Conservation (phyloP, 2,888 invertebrate genomes). For the Calameuta pallipes region DNA sequence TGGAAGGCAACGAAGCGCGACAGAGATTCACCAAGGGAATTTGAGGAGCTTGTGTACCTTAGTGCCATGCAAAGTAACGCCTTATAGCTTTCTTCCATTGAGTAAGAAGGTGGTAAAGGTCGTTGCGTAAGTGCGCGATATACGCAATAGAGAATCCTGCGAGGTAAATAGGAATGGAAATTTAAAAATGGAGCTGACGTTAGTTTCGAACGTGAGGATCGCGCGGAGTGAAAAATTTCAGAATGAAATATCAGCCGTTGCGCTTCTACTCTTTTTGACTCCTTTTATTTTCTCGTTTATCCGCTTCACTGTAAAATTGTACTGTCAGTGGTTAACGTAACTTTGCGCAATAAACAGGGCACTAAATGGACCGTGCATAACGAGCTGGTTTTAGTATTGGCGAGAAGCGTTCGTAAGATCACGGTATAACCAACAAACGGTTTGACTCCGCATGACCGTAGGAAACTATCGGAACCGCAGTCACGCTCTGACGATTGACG, state of each 20-base stretch:
- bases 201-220: background rate
- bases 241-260: background rate
- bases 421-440: constrained; percentile 31
- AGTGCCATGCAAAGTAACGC: background rate
- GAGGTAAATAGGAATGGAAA: background rate
- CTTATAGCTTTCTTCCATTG: background rate
- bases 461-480: constrained; percentile 24
- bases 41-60: background rate
- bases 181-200: background rate
- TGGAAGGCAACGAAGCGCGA: constrained; percentile 48
- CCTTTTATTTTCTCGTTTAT: background rate
- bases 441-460: constrained; percentile 20
- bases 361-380: constrained; percentile 17
- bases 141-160: background rate
- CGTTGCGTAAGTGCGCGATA: background rate
- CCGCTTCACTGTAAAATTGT: background rate
- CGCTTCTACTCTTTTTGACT: background rate
- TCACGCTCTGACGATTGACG: constrained; percentile 38
- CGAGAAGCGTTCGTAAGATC: constrained; percentile 16
- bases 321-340: background rate
- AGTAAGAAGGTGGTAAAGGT: background rate
- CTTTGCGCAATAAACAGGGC: background rate
- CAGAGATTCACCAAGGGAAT: background rate
- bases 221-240: background rate
- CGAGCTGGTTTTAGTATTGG: background rate